Evolutionary conservation across 2,888 invertebrate genomes (phyloP).

Genomic region (Campoplex nolae): DNA sequence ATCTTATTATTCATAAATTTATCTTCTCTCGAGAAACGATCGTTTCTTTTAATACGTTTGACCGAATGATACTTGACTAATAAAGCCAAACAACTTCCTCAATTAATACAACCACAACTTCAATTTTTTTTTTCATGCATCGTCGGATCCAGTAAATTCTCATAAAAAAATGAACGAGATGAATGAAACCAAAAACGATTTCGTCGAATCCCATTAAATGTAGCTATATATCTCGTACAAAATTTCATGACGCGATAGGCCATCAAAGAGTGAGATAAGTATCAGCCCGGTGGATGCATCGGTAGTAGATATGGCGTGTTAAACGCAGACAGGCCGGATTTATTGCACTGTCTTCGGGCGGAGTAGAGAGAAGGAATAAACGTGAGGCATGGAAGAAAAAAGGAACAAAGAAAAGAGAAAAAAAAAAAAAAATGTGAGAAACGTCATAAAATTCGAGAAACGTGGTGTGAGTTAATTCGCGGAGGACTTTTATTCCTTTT

Average conservation of each 20-base stretch:
- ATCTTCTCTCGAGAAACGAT: not conserved
- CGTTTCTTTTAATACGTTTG: not conserved
- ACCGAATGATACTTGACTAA: not conserved
- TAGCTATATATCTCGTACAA: not conserved
- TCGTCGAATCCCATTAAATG: not conserved
- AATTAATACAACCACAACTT: not conserved
- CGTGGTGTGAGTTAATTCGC: conserved; percentile 57
- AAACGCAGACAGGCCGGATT: conserved; percentile 15
- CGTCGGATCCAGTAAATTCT: not conserved
- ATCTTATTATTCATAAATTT: too few species aligned
- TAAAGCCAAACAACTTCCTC: not conserved
- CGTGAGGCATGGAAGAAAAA: not conserved
- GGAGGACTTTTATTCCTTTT: conserved; percentile 59
- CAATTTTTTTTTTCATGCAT: not conserved
- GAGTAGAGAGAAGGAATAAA: not conserved
- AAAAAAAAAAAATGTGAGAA: not conserved
- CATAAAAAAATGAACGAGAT: conserved; percentile 1
- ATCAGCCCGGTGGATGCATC: not conserved
- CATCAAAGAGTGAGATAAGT: conserved; percentile 17
- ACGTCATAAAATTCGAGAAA: conserved; percentile 48
- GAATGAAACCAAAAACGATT: not conserved
- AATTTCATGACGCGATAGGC: conserved; percentile 21
- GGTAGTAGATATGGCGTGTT: conserved; percentile 26
- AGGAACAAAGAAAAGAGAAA: not conserved
- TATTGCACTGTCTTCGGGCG: not conserved